Evolutionary conservation across 2,113 vertebrate genomes (phyloP).

Genomic region (Poecile atricapillus): DNA sequence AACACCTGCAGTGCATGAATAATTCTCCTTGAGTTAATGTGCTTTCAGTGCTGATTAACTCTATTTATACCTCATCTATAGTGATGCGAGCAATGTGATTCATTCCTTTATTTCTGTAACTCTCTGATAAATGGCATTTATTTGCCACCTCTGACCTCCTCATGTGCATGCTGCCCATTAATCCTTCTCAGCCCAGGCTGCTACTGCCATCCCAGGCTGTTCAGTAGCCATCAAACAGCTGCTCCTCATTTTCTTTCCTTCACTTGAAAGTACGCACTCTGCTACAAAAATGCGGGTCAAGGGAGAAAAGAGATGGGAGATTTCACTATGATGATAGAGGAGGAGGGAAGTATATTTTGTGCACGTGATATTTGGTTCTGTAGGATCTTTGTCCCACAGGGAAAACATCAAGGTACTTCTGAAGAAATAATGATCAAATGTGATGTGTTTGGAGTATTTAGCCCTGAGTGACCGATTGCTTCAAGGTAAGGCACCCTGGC

Average conservation of each 20-base stretch:
- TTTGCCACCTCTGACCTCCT: constrained; percentile 50
- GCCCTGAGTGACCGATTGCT: neutral
- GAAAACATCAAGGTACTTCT: neutral
- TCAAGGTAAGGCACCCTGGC: neutral
- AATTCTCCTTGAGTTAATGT: constrained; percentile 58
- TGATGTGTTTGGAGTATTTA: neutral
- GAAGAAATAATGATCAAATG: neutral
- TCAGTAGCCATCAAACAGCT: constrained; percentile 12
- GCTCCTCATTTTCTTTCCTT: constrained; percentile 5
- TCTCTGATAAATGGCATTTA: constrained; percentile 43
- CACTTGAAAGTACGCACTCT: neutral
- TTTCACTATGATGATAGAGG: neutral
- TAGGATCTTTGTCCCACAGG: neutral
- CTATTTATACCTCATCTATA: constrained; percentile 48
- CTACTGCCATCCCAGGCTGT: neutral
- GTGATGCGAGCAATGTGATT: constrained; percentile 35
- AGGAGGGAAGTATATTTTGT: neutral
- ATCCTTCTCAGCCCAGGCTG: neutral
- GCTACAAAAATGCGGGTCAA: neutral
- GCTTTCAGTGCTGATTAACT: constrained; percentile 56
- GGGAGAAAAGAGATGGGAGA: neutral
- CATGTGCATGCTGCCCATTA: neutral
- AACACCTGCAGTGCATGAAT: constrained; percentile 59
- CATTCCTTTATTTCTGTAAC: constrained; percentile 45
- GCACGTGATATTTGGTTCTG: neutral